Evolutionary conservation across 2,797 vertebrate species (phyloP).

Genomic region (Acanthiza pusilla): DNA sequence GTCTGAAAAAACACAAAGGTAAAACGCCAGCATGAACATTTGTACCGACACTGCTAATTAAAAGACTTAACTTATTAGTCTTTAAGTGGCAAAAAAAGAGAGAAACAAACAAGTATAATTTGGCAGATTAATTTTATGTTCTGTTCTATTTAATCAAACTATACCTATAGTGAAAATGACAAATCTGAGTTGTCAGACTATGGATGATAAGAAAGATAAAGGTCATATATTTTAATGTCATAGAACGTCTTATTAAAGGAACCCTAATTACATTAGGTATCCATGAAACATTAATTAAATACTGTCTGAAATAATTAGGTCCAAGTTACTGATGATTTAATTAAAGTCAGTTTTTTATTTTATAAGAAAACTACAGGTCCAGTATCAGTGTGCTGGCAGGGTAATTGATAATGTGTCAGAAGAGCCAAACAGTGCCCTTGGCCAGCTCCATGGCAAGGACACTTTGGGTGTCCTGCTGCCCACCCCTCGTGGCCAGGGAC

Average conservation of each 20-base stretch:
- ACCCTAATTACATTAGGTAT: conserved; percentile 96
- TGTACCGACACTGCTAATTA: conserved; percentile 86
- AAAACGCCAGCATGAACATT: conserved; percentile 72
- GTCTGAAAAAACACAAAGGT: conserved; percentile 77
- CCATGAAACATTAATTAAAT: conserved; percentile 99
- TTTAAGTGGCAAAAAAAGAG: conserved; percentile 66
- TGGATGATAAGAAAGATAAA: conserved; percentile 94
- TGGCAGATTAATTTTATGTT: conserved; percentile 93
- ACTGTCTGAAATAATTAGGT: conserved; percentile 94
- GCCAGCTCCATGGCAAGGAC: conserved; percentile 41
- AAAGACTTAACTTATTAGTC: conserved; percentile 87
- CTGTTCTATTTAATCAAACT: conserved; percentile 85
- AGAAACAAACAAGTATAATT: conserved; percentile 98
- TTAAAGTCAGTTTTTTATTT: conserved; percentile 88
- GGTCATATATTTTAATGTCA: conserved; percentile 93
- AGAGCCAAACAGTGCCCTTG: conserved; percentile 90
- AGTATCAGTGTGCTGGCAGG: conserved; percentile 83
- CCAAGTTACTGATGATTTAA: conserved; percentile 93
- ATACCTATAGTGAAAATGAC: conserved; percentile 89
- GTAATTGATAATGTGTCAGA: conserved; percentile 87
- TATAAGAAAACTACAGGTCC: conserved; percentile 82
- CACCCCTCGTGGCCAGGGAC: not conserved
- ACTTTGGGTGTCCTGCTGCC: not conserved
- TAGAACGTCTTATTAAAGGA: conserved; percentile 94
- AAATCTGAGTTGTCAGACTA: conserved; percentile 87